Conservation (phyloP, 2,113 vertebrate genomes). For the Eretmochelys imbricata region DNA sequence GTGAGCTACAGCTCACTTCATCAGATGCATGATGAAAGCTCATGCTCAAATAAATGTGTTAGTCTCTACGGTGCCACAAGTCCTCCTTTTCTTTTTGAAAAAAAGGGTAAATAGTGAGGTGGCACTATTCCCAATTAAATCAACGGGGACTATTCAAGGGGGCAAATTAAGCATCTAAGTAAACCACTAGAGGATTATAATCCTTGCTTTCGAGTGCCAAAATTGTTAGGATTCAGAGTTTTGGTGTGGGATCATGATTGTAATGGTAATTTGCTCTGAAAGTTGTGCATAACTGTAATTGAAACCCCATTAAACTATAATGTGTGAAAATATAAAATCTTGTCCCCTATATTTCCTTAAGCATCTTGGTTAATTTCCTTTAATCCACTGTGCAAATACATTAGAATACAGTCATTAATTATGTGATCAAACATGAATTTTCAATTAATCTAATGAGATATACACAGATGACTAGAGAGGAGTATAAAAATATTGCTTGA, state of each 20-base stretch:
- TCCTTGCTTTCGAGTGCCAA: not conserved
- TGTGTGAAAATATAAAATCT: not conserved
- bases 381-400: not conserved
- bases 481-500: too few relatives aligned
- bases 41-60: too few relatives aligned
- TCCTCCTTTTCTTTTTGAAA: too few relatives aligned
- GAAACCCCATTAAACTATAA: not conserved
- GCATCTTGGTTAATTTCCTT: not conserved
- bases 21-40: too few relatives aligned
- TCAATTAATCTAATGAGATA: not conserved
- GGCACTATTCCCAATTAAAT: too few relatives aligned
- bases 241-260: not conserved
- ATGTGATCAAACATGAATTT: constrained; percentile 18
- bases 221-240: not conserved
- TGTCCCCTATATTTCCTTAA: not conserved
- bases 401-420: not conserved
- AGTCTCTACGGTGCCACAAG: too few relatives aligned
- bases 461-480: too few relatives aligned
- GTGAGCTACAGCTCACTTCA: too few relatives aligned
- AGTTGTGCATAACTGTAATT: not conserved
- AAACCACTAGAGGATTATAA: not conserved
- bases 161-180: accelerated
- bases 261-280: not conserved
- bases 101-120: too few relatives aligned
- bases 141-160: accelerated